Percentiles rank a stretch among this genome's conserved stretches.
These are phyloP conservation scores for Spicauda simplicius DNA, from an alignment of 2,888 invertebrate genomes.

Conservation along the genomic window DNA sequence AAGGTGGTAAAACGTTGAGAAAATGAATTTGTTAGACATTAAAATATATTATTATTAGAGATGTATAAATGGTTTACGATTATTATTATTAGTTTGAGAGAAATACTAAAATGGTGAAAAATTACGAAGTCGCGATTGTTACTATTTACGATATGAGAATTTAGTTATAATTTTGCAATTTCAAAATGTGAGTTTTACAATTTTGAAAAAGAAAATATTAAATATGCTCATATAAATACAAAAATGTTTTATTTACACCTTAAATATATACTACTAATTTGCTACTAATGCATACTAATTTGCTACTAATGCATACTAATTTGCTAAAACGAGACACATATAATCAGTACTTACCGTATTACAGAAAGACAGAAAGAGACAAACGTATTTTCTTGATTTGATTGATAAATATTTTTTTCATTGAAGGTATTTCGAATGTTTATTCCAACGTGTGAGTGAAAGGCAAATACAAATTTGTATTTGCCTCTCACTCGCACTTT, in stretches of 20 bases:
- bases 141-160: slow-evolving; percentile 84
- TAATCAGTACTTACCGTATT: too few relatives aligned
- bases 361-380: too few relatives aligned
- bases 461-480: too few relatives aligned
- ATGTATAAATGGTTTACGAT: slow-evolving; percentile 84
- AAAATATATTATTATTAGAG: slow-evolving; percentile 84
- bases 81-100: slow-evolving; percentile 81
- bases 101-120: slow-evolving; percentile 71
- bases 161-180: slow-evolving; percentile 85
- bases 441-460: too few relatives aligned
- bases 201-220: slow-evolving; percentile 85
- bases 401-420: too few relatives aligned
- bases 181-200: slow-evolving; percentile 86
- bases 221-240: slow-evolving; percentile 82
- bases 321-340: too few relatives aligned
- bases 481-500: too few relatives aligned
- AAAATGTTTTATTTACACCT: slow-evolving; percentile 58
- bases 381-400: too few relatives aligned
- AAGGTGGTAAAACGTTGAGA: slow-evolving; percentile 77
- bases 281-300: too few relatives aligned
- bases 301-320: too few relatives aligned
- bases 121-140: slow-evolving; percentile 80
- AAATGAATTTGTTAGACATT: slow-evolving; percentile 84
- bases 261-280: not conserved
- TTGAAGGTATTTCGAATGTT: too few relatives aligned